Percentiles rank a stretch among this genome's conserved stretches.
phyloP scores from a whole-genome alignment of 2,888 invertebrate species.

The Heliothis peltigera region DNA sequence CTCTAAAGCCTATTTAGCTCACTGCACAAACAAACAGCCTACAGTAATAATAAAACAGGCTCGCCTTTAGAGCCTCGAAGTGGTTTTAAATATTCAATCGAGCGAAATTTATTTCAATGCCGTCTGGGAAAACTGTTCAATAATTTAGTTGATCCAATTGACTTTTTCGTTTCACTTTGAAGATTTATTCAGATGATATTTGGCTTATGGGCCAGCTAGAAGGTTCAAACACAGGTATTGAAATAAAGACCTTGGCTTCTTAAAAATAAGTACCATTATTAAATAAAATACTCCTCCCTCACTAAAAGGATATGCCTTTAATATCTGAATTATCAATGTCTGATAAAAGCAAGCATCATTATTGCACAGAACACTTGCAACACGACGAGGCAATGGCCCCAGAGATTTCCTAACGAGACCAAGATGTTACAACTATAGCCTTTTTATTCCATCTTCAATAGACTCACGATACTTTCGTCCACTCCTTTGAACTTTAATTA shows the following conservation, averaged over 20 bases:
- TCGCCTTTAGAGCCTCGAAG: conserved; percentile 13
- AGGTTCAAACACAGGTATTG: no score
- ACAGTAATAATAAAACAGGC: conserved; percentile 39
- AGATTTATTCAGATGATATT: conserved; percentile 10
- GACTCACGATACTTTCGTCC: conserved; percentile 49
- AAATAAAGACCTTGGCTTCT: no score
- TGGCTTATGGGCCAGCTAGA: no score
- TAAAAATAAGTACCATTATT: no score
- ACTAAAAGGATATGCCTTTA: no score
- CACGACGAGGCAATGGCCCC: conserved; percentile 36
- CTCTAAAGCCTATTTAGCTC: conserved; percentile 1
- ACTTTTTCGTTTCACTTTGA: conserved; percentile 2
- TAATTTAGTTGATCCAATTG: conserved; percentile 16
- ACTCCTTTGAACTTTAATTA: conserved; percentile 35
- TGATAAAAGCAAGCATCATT: background rate
- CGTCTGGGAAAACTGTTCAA: conserved; percentile 31
- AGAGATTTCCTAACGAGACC: conserved; percentile 58
- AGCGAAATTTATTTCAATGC: conserved; percentile 34
- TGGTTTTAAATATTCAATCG: conserved; percentile 48
- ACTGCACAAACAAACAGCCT: background rate
- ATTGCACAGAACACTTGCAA: conserved; percentile 30
- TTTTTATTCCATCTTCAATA: conserved; percentile 67
- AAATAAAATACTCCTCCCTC: no score
- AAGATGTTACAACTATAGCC: conserved; percentile 52
- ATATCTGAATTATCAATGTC: background rate